These are phyloP conservation scores for Andrena trimmerana DNA, from an alignment of 2,888 invertebrate species.

Conservation along the genomic window DNA sequence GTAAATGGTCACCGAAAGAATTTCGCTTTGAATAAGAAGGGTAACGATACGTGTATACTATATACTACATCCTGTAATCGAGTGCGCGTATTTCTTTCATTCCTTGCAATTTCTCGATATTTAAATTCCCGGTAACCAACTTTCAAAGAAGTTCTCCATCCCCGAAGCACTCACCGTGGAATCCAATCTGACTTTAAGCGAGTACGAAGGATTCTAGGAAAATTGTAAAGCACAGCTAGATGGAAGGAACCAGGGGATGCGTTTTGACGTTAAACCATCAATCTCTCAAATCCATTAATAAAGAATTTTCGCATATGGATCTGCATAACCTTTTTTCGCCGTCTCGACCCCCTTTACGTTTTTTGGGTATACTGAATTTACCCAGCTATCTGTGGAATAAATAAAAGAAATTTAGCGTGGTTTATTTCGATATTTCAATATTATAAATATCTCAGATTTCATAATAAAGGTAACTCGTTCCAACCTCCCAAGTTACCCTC, in stretches of 20 bases:
- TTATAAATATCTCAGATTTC: background rate
- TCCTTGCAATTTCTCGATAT: constrained; percentile 17
- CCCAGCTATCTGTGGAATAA: background rate
- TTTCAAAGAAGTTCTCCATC: constrained; percentile 22
- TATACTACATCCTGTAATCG: background rate
- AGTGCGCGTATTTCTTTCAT: background rate
- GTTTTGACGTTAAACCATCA: constrained; percentile 15
- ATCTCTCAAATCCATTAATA: constrained; percentile 2
- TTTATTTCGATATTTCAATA: background rate
- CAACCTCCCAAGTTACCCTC: background rate
- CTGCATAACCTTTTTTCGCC: background rate
- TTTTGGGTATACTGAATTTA: background rate
- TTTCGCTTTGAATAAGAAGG: background rate
- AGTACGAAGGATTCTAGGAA: constrained; percentile 31
- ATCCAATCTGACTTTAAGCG: constrained; percentile 26
- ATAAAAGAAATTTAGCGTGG: background rate
- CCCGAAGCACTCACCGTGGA: constrained; percentile 19
- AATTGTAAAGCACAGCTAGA: constrained; percentile 8
- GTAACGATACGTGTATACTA: too few relatives aligned
- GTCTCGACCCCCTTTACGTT: background rate
- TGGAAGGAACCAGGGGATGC: background rate
- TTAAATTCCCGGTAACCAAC: constrained; percentile 26
- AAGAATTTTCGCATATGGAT: background rate
- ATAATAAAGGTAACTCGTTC: background rate
- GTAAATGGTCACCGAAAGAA: background rate